These are phyloP conservation scores for Onychostoma macrolepis DNA, from an alignment of 2,113 vertebrate genomes.

Conservation along the genomic window DNA sequence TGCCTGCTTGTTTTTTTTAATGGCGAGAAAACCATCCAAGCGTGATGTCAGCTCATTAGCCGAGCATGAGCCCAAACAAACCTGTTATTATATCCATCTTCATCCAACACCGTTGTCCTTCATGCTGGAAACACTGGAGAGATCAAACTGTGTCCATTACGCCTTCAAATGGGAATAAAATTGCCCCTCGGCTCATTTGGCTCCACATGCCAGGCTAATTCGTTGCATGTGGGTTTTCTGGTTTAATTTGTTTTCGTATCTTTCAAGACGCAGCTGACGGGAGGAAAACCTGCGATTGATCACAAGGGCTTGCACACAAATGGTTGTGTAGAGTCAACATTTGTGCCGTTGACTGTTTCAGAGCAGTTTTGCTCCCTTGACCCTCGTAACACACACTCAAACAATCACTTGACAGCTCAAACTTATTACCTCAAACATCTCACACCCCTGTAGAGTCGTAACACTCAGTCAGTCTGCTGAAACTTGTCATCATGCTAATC, in stretches of 20 bases:
- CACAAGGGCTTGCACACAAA: not conserved
- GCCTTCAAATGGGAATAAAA: slow-evolving; percentile 24
- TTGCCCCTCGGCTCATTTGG: slow-evolving; percentile 15
- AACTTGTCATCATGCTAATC: not conserved
- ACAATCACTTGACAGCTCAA: not conserved
- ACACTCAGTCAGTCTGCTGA: not conserved
- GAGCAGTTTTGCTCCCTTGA: not conserved
- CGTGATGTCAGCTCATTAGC: slow-evolving; percentile 52
- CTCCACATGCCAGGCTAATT: slow-evolving; percentile 38
- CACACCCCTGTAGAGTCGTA: not conserved
- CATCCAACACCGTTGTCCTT: slow-evolving; percentile 22
- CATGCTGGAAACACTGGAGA: slow-evolving; percentile 16
- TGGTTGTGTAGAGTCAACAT: not conserved
- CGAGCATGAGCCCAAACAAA: slow-evolving; percentile 19
- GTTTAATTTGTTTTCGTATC: slow-evolving; percentile 17
- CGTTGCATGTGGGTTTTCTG: slow-evolving; percentile 32
- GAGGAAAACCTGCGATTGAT: not conserved
- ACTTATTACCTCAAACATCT: not conserved
- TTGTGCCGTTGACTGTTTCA: not conserved
- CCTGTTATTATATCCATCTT: slow-evolving; percentile 33
- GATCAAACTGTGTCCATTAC: slow-evolving; percentile 19
- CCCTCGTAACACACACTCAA: slow-evolving; percentile 9
- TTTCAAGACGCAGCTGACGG: not conserved
- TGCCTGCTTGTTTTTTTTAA: slow-evolving; percentile 12
- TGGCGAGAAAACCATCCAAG: slow-evolving; percentile 34